phyloP scores from a whole-genome alignment of 2,888 invertebrate genomes.

The Lepidocyrtoides sp. region DNA sequence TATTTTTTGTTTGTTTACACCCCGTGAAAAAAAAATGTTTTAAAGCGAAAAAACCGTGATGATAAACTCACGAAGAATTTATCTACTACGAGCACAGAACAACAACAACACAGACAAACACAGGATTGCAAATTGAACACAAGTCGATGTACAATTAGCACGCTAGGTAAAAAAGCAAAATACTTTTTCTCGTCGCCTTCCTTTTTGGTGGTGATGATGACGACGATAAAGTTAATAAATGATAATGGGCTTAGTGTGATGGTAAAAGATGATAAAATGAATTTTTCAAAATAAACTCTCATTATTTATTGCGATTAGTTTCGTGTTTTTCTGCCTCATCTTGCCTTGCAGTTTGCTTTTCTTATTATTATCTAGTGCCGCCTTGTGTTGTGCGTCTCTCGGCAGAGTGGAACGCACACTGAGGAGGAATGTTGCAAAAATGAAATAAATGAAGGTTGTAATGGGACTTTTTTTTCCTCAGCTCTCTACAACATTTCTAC shows the following conservation, averaged over 20 bases:
- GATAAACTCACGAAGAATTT: neutral
- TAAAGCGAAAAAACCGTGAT: neutral
- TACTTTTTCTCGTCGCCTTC: neutral
- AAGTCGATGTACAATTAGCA: constrained; percentile 35
- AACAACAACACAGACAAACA: constrained; percentile 11
- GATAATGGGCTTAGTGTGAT: constrained; percentile 41
- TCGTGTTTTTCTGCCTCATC: neutral
- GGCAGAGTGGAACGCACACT: constrained; percentile 40
- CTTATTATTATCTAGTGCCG: neutral
- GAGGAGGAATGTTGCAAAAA: constrained; percentile 55
- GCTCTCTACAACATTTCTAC: neutral
- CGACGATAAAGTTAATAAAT: constrained; percentile 1
- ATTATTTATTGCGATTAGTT: constrained; percentile 35
- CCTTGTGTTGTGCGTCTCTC: constrained; percentile 7
- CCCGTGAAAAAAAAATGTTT: neutral
- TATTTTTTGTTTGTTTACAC: constrained; percentile 45
- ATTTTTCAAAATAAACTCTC: constrained; percentile 50
- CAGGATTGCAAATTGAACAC: neutral
- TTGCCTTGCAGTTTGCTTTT: neutral
- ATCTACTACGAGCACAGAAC: constrained; percentile 7
- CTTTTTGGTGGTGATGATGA: neutral
- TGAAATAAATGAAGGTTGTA: constrained; percentile 59
- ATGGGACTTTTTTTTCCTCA: constrained; percentile 45
- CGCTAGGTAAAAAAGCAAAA: constrained; percentile 17
- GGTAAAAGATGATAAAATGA: constrained; percentile 53